phyloP scores from a whole-genome alignment of 2,888 invertebrate species.

The Sabellastarte sp. region DNA sequence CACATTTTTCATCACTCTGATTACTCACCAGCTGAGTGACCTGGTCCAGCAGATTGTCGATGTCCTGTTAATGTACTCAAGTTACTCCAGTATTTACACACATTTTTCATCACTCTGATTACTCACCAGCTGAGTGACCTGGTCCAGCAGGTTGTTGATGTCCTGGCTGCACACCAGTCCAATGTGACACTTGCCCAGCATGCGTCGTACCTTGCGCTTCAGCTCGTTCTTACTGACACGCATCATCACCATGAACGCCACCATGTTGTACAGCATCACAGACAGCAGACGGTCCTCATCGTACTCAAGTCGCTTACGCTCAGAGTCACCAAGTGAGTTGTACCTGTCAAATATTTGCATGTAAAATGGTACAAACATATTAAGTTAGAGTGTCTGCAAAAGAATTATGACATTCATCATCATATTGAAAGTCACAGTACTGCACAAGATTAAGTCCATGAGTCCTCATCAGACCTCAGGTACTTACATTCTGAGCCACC shows the following conservation, averaged over 20 bases:
- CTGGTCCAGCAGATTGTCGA: constrained; percentile 93
- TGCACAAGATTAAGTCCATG: too few species aligned
- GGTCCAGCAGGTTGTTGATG: constrained; percentile 92
- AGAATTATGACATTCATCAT: too few species aligned
- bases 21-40: constrained; percentile 83
- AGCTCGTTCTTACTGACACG: constrained; percentile 76
- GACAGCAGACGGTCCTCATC: constrained; percentile 95
- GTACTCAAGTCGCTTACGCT: constrained; percentile 85
- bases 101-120: too few species aligned
- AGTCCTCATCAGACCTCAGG: constrained; percentile 96
- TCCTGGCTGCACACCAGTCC: constrained; percentile 96
- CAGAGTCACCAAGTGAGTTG: constrained; percentile 79
- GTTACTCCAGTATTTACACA: too few species aligned
- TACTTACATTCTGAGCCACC: constrained; percentile 79
- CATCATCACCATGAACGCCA: constrained; percentile 92
- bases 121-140: constrained; percentile 87
- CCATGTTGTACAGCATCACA: constrained; percentile 92
- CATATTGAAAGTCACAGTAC: too few species aligned
- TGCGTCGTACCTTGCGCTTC: constrained; percentile 68
- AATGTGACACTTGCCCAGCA: constrained; percentile 97
- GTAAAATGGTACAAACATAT: too few species aligned
- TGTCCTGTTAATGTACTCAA: too few species aligned
- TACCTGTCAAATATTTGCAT: too few species aligned
- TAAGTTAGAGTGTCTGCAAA: too few species aligned
- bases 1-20: too few species aligned